A percentile compares a stretch with the other conserved stretches of the same genome.
Evolutionary conservation across 1,140 invertebrate species (phyloP).

Genomic region (Eueides isabella): DNA sequence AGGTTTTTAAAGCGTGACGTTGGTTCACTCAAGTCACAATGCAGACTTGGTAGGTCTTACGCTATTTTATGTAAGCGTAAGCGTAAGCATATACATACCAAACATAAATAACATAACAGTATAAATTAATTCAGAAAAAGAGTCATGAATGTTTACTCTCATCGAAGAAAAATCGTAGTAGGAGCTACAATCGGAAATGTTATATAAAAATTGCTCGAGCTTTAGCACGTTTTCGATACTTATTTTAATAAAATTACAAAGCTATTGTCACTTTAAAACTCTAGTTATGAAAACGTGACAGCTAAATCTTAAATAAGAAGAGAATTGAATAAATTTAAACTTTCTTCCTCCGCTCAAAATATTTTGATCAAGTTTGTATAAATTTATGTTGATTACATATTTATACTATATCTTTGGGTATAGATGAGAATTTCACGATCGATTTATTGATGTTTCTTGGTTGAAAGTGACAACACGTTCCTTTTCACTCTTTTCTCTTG

Average conservation of each 20-base stretch:
- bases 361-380: neutral
- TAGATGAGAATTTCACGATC: too few species aligned
- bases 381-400: neutral
- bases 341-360: neutral
- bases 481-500: too few species aligned
- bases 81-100: too few species aligned
- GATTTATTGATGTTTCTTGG: too few species aligned
- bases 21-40: too few species aligned
- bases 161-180: neutral
- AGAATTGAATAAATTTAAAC: slow-evolving; percentile 12
- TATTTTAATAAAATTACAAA: slow-evolving; percentile 28
- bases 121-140: neutral
- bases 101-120: too few species aligned
- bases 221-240: slow-evolving; percentile 31
- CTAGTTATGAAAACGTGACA: slow-evolving; percentile 18
- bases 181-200: neutral
- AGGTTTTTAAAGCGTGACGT: too few species aligned
- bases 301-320: neutral
- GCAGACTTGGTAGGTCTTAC: too few species aligned
- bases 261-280: slow-evolving; percentile 29
- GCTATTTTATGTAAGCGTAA: too few species aligned
- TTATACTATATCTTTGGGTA: neutral
- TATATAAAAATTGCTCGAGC: slow-evolving; percentile 30
- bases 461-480: too few species aligned
- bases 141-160: neutral